Evolutionary conservation across 2,113 vertebrate genomes (phyloP).

Genomic region (Trinectes maculatus): DNA sequence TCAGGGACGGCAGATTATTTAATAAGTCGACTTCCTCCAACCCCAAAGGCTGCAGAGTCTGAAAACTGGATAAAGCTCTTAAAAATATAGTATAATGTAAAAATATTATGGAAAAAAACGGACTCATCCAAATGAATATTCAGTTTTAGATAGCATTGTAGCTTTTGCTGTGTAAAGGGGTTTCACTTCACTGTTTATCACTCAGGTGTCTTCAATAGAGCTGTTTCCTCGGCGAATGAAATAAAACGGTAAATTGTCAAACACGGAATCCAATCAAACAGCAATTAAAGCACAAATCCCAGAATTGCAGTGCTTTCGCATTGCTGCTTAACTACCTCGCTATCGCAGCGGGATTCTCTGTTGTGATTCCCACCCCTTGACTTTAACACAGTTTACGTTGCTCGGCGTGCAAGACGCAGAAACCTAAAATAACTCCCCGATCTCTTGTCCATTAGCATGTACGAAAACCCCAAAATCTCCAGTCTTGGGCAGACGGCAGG

Average conservation of each 20-base stretch:
- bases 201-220: not conserved
- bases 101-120: not conserved
- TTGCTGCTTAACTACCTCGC: not conserved
- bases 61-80: not conserved
- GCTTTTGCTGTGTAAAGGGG: not conserved
- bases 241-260: not conserved
- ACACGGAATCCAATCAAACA: slow-evolving; percentile 9
- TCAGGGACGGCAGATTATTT: not conserved
- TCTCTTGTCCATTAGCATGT: slow-evolving; percentile 77
- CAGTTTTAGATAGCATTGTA: not conserved
- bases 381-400: slow-evolving; percentile 26
- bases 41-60: not conserved
- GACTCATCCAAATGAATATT: not conserved
- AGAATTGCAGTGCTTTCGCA: slow-evolving; percentile 26
- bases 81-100: not conserved
- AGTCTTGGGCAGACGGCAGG: slow-evolving; percentile 69
- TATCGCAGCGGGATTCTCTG: slow-evolving; percentile 17
- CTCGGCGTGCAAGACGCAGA: slow-evolving; percentile 33
- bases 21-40: not conserved
- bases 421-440: slow-evolving; percentile 67
- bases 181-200: not conserved
- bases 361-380: slow-evolving; percentile 42
- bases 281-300: slow-evolving; percentile 9
- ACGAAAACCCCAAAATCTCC: slow-evolving; percentile 66
- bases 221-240: slow-evolving; percentile 11